Percentiles rank a stretch among this genome's conserved stretches.
Evolutionary conservation across 2,113 vertebrate species (phyloP).

Genomic region (Austrofundulus limnaeus): DNA sequence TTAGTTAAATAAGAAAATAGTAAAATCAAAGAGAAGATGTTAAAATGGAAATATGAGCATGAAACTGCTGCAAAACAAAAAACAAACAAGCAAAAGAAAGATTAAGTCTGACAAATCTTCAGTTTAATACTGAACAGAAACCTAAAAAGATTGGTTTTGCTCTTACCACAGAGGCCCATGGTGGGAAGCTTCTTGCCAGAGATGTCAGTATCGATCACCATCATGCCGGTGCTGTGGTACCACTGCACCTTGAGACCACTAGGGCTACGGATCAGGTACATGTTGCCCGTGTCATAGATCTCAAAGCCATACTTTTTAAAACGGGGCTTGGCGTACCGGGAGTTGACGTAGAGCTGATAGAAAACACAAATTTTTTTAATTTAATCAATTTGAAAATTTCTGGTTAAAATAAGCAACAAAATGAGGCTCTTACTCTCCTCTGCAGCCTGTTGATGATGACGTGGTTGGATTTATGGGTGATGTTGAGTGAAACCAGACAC

Average conservation of each 20-base stretch:
- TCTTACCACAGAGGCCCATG: conserved; percentile 88
- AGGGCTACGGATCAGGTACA: conserved; percentile 89
- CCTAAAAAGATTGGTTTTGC: not conserved
- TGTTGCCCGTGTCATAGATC: conserved; percentile 93
- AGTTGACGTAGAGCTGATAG: conserved; percentile 86
- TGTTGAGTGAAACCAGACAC: conserved; percentile 87
- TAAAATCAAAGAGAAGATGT: too few relatives aligned
- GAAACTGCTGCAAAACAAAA: too few relatives aligned
- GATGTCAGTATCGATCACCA: conserved; percentile 88
- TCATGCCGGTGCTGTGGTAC: conserved; percentile 93
- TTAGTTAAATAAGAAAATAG: too few relatives aligned
- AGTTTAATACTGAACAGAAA: too few relatives aligned
- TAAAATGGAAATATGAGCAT: too few relatives aligned
- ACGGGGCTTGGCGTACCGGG: conserved; percentile 85
- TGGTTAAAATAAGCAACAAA: too few relatives aligned
- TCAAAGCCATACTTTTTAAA: conserved; percentile 91
- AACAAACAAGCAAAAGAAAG: too few relatives aligned
- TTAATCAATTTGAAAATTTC: not conserved
- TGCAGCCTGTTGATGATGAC: conserved; percentile 87
- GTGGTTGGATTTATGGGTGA: conserved; percentile 86
- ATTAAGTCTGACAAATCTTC: too few relatives aligned
- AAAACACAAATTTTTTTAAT: not conserved
- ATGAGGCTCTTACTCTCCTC: conserved; percentile 82
- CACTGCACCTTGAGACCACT: conserved; percentile 89
- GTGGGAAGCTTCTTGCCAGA: conserved; percentile 77